A percentile compares a stretch with the other conserved stretches of the same genome.
Conservation (phyloP, 37 sponge, comb jelly and placozoan species). For the Ianthella basta region DNA sequence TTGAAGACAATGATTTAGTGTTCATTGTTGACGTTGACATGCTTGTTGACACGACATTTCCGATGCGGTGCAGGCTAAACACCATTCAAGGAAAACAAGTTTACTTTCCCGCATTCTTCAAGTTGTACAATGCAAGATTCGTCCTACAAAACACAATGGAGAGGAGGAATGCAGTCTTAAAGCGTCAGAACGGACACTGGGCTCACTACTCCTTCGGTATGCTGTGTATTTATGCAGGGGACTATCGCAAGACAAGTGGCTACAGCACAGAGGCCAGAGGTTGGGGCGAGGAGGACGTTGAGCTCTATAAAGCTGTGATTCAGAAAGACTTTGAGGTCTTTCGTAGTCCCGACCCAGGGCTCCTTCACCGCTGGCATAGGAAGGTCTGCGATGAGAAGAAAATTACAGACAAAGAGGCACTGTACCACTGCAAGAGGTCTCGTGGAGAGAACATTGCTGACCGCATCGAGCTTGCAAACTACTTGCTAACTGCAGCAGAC, state of each 20-base stretch:
- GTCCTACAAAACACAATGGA: slow-evolving; percentile 49
- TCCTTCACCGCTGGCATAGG: slow-evolving; percentile 74
- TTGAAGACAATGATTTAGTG: slow-evolving; percentile 54
- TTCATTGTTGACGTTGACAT: slow-evolving; percentile 80
- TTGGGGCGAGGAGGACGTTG: slow-evolving; percentile 82
- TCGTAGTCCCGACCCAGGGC: slow-evolving; percentile 73
- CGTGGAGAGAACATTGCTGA: slow-evolving; percentile 79
- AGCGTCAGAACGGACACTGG: slow-evolving; percentile 83
- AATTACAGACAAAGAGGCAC: slow-evolving; percentile 33
- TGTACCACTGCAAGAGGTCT: slow-evolving; percentile 65
- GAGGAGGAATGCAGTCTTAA: slow-evolving; percentile 23
- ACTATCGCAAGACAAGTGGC: slow-evolving; percentile 51
- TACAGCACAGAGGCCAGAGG: slow-evolving; percentile 40
- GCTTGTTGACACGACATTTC: slow-evolving; percentile 37
- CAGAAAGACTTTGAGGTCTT: slow-evolving; percentile 53
- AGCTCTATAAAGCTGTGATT: slow-evolving; percentile 64
- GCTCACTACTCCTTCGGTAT: slow-evolving; percentile 80
- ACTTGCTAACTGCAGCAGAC: slow-evolving; percentile 34
- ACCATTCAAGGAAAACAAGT: slow-evolving; percentile 57
- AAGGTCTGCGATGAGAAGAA: slow-evolving; percentile 51
- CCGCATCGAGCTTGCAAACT: slow-evolving; percentile 73
- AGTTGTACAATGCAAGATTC: slow-evolving; percentile 67
- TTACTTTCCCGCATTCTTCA: slow-evolving; percentile 84
- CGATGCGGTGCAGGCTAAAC: slow-evolving; percentile 67
- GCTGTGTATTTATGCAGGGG: slow-evolving; percentile 75